Evolutionary conservation across 2,888 invertebrate genomes (phyloP), one percentile per base, ranked within the genome.

Genomic region (Leucoma salicis): DNA sequence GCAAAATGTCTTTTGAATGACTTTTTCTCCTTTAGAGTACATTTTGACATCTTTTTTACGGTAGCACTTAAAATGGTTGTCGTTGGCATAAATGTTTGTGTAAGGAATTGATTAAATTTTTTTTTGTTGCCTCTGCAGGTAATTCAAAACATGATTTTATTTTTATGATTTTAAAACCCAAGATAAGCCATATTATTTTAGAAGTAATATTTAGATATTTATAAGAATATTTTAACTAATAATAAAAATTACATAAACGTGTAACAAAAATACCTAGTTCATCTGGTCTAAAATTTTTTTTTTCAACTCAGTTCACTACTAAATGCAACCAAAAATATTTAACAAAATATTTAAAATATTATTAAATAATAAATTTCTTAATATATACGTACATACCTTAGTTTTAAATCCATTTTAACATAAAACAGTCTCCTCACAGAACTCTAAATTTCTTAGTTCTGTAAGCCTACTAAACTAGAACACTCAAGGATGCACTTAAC

Each of bases 1-100:
- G 83, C 82, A 77, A 87, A 88, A 86, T 82, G 78, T 85, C 83
- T 85, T 79, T 74, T 58, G 75, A 82, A 80, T 74, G 78, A 83
- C 78, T 82, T 84, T 82, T 77, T 77, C 72, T 69, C 70, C 40
- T 50, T 70, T 72, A 74, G 80, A 84, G 84, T 79, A 80, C 80
- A 71, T 82, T 84, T 78, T 71, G 71, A 78, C 74, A 74, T 84
- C 71, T 76, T 70, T 72, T 71, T 72, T 66, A 69, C 61, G 56
- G 57, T 49, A 62, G 70, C 78, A 77, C 83, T 82, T 74, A 69
- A 70, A 66, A 34, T 45, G 50, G 52, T 57, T 48, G 44, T 27
- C 16, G 14, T 60, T 56, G 46, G 58, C 40, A 35, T 57, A 42
- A 52, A 59, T 62, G 39, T 58, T 62, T 51, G 45, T 42, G 31